Base-by-base conservation (phyloP, 2,113 vertebrate genomes). In the Aleadryas rufinucha region DNA sequence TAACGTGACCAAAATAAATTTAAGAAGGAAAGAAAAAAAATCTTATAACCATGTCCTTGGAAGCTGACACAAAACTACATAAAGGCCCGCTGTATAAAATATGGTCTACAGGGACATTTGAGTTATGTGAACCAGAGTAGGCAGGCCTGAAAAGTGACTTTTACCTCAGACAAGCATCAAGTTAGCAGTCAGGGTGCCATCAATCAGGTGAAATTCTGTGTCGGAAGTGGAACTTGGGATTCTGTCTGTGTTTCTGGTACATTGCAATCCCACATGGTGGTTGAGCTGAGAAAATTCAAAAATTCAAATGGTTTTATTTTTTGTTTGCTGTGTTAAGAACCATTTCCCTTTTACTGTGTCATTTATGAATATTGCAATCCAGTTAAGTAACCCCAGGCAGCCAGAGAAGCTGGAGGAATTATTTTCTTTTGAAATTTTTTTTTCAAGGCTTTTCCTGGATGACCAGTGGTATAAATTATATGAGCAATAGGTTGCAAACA, bases 101-200 rank as follows among this genome's bases (percentile, higher is more conserved):
- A 64, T 39, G 35, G 84, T 96, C 93, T 84, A 85, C 80, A 76
- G 96, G 91, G 90, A 96, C 59, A 24, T 14, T 65, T 59, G 88
- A 87, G 64, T 52, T 87, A 93, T 95, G 89, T 76, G 84, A 92
- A 96, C 90, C 41, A 54, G 93, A 96, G 88, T n/a, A 87, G 70
- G 66, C 66, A 9, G 59, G 84, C 61, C 50, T 88, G 68, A 93
- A 91, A 95, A 97, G 87, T 85, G 78, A 93, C 71, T 97, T 97
- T 97, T 96, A 93, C 93, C 90, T 79, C 92, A 81, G 95, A 97
- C 90, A 94, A 94, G 53, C 74, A 97, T 93, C 85, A 71, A 59
- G 72, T 93, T 83, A 84, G 79, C 66, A 65, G 91, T 77, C 64
- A 44, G 23, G 10, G 86, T 97, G 90, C 75, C 84, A 95, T 91